phyloP scores from a whole-genome alignment of 2,797 vertebrate species.

The Ciconia nigra region DNA sequence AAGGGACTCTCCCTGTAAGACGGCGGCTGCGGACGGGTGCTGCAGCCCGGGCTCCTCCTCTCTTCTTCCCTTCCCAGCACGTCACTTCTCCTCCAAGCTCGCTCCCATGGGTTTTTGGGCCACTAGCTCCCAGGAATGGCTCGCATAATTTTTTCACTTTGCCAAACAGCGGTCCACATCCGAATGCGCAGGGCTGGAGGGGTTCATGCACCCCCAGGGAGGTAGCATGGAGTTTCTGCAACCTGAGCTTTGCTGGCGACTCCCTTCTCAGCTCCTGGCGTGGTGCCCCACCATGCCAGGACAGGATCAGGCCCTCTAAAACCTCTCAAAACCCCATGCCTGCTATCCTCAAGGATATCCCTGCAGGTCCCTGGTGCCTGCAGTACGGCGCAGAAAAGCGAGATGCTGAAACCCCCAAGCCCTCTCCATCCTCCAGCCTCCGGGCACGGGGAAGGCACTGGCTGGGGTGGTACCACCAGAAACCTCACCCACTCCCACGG shows the following conservation, averaged over 20 bases:
- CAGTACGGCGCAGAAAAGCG: rapidly evolving
- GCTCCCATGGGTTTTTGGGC: not conserved
- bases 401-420: not conserved
- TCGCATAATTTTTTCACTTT: rapidly evolving
- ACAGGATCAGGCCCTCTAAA: not conserved
- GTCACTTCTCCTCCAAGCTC: not conserved
- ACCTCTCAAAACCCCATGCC: not conserved
- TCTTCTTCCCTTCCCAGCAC: not conserved
- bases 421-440: not conserved
- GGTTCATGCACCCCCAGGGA: not conserved
- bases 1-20: not conserved
- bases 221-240: not conserved
- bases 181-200: not conserved
- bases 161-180: not conserved
- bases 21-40: rapidly evolving
- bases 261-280: not conserved
- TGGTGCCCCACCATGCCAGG: not conserved
- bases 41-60: not conserved
- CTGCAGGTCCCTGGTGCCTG: not conserved
- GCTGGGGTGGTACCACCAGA: not conserved
- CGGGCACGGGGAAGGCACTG: not conserved
- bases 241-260: not conserved
- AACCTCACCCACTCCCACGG: not conserved
- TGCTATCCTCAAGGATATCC: not conserved
- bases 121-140: not conserved